Evolutionary conservation across 2,113 vertebrate genomes (phyloP), one percentile per base, ranked within the genome.

Genomic region (Chionis minor): DNA sequence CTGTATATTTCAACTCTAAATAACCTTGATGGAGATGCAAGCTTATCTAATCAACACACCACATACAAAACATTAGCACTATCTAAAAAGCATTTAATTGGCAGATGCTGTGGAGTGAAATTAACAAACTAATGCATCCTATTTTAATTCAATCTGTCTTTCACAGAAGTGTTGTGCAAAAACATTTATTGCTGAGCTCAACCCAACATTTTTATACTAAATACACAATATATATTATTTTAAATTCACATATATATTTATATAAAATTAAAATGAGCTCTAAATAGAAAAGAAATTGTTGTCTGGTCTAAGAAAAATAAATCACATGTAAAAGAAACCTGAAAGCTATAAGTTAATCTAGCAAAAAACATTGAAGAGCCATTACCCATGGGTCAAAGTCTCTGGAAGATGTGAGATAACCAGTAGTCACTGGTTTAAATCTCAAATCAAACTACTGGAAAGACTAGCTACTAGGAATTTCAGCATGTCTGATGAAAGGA

Each of bases 211-310:
- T 95, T 97, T 89, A 97, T 97, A 97, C 95, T 96, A 97, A 94
- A 95, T 97, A 97, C 92, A 97, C 92, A 97, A 97, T 97, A 97
- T 97, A 97, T 97, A 97, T 97, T 97, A 97, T 96, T 92, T 97
- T 90, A 71, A 92, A 92, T 97, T 95, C 93, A 95, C 8, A 95
- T 96, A 97, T 96, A 94, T 97, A 95, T 96, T 97, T 95, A 97
- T 97, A 97, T 97, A 97, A 94, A 97, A 97, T 97, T 96, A 97
- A 94, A 91, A 95, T 94, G 94, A 96, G 96, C 95, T 97, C 96
- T 97, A 96, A 95, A 95, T 96, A 97, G 96, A 90, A 97, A 97
- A 97, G 94, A 97, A 97, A 97, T 78, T 94, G 86, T 94, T 94
- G 94, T 95, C 79, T 94, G 92, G 81, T 91, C 92, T 90, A 97